phyloP scores from a whole-genome alignment of 2,888 invertebrate species.

The Synergus gifuensis region DNA sequence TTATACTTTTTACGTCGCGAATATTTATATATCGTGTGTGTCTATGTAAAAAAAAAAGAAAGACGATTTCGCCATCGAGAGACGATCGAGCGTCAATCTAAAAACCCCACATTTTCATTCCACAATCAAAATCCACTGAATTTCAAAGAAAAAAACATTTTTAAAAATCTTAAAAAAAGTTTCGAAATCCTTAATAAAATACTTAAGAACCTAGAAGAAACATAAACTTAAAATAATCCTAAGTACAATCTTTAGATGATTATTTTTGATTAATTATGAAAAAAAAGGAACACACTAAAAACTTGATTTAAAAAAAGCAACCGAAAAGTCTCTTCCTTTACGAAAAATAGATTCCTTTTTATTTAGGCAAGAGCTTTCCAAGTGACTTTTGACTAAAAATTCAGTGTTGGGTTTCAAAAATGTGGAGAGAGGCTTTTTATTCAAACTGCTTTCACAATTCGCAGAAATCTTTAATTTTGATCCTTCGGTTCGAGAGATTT shows the following conservation, averaged over 20 bases:
- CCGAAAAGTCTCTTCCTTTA: background rate
- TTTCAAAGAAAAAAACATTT: background rate
- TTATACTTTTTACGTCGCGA: slow-evolving; percentile 61
- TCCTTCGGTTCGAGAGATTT: slow-evolving; percentile 32
- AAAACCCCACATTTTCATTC: slow-evolving; percentile 31
- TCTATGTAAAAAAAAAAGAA: slow-evolving; percentile 37
- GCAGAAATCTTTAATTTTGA: background rate
- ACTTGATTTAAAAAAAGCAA: background rate
- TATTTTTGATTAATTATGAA: background rate
- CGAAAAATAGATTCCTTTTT: background rate
- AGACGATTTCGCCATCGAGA: slow-evolving; percentile 18
- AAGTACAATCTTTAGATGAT: slow-evolving; percentile 1
- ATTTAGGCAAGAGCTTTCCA: background rate
- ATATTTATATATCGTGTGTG: slow-evolving; percentile 57
- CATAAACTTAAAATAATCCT: slow-evolving; percentile 41
- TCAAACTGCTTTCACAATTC: background rate
- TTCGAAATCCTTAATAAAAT: slow-evolving; percentile 14
- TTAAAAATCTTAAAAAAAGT: background rate
- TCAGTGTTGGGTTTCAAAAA: slow-evolving; percentile 18
- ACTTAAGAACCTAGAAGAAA: slow-evolving; percentile 33
- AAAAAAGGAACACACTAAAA: background rate
- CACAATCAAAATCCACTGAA: background rate
- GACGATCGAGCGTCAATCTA: slow-evolving; percentile 33
- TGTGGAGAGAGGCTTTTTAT: slow-evolving; percentile 18
- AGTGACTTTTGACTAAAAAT: slow-evolving; percentile 9